Base-by-base conservation (phyloP, 2,888 invertebrate species). In the Eulithis prunata region DNA sequence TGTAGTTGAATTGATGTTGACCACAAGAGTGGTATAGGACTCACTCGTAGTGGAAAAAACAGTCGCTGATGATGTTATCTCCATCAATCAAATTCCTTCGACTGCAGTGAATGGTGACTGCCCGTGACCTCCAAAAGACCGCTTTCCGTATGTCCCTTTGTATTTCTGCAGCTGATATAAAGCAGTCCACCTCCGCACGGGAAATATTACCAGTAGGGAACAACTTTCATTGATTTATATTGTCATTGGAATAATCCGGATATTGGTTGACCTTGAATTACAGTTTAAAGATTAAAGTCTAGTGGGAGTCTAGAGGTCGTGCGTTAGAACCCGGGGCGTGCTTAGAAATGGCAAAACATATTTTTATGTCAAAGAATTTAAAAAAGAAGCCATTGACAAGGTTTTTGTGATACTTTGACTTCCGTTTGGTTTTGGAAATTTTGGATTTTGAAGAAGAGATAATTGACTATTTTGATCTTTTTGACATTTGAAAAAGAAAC, bases 121-220 rank as follows among this genome's bases (percentile, higher is more conserved):
- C 47, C 78, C 80, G 84, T 85, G 91, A 86, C 91, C 91, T 91
- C 88, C 86, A 90, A 85, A 80, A 76, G 68, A 76, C 80, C 76
- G 83, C 85, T 87, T 87, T 77, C 79, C 79, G 82, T 78, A 79
- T 78, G 82, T 81, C 82, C 85, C 88, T 88, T 86, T 85, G 81
- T 80, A 41, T 3, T 32, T 32, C 41, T 11, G 74, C 65, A 59
- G 60, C 59, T 74, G 71, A 74, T 77, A 62, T 14, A 66, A 70
- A 68, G 77, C 75, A 51, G 80, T 78, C 81, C 72, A 79, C 81
- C 80, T 81, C 73, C 73, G 64, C 62, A 8, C 64, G 70, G 68
- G 67, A 72, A 76, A 78, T 75, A 75, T 70, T 21, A 54, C 13
- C 54, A 72, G 46, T 32, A n/a, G 21, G 58, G 49, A 57, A 64